Evolutionary conservation across 2,888 invertebrate species (phyloP).

Genomic region (Ligdia adustata): DNA sequence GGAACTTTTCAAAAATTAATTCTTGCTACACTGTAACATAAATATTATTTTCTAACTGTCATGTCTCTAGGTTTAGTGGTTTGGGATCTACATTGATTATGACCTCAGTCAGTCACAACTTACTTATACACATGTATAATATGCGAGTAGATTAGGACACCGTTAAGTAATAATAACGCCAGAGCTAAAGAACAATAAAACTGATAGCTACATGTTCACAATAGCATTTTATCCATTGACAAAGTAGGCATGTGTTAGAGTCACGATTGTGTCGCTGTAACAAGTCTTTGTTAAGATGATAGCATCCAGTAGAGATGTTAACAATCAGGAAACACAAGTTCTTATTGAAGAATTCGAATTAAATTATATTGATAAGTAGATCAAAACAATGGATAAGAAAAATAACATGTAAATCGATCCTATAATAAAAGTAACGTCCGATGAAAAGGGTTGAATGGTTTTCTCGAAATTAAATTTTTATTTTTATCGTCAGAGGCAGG

Average conservation of each 20-base stretch:
- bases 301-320: slow-evolving; percentile 40
- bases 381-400: no score
- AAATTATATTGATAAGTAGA: not conserved
- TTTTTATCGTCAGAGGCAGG: slow-evolving; percentile 32
- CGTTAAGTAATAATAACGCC: no score
- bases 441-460: slow-evolving; percentile 11
- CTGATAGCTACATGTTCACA: slow-evolving; percentile 25
- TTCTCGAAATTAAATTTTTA: slow-evolving; percentile 30
- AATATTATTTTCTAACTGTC: no score
- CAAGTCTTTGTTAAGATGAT: slow-evolving; percentile 47
- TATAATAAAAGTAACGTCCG: not conserved
- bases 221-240: slow-evolving; percentile 49
- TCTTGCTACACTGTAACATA: no score
- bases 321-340: slow-evolving; percentile 49
- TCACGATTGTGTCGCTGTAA: slow-evolving; percentile 42
- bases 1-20: no score
- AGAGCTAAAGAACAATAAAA: no score
- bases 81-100: no score
- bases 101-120: no score
- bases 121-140: no score
- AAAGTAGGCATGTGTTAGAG: slow-evolving; percentile 43
- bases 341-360: slow-evolving; percentile 2
- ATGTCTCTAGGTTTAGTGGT: no score
- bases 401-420: not conserved
- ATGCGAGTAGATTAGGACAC: no score